Conservation (phyloP, 2,797 vertebrate species). For the Sciurus vulgaris region DNA sequence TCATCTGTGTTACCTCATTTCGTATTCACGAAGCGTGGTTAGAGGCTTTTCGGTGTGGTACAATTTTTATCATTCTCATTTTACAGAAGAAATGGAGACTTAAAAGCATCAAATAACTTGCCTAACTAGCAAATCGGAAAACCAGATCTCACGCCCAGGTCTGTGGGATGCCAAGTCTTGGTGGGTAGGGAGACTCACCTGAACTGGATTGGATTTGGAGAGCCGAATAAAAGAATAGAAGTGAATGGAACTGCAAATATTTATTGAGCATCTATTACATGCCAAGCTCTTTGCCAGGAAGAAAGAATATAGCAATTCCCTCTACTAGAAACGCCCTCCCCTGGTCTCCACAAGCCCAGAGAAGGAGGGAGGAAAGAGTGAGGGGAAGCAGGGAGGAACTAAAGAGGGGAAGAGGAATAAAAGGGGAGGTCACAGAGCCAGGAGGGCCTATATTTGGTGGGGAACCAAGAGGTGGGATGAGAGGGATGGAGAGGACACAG, state of each 20-base stretch:
- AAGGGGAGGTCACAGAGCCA: background rate
- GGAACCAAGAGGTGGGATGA: background rate
- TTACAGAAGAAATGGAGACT: conserved; percentile 16
- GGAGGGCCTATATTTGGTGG: background rate
- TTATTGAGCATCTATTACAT: background rate
- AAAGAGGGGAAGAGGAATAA: background rate
- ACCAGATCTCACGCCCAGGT: background rate
- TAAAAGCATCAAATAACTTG: background rate
- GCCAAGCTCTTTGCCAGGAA: background rate
- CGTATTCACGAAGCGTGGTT: background rate
- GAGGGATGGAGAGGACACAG: background rate
- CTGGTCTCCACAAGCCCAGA: background rate
- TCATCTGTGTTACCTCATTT: background rate
- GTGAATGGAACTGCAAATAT: background rate
- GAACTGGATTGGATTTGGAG: background rate
- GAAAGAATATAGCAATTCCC: background rate
- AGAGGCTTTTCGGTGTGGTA: background rate
- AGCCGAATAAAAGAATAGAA: background rate
- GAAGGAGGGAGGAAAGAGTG: background rate
- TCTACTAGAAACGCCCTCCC: background rate
- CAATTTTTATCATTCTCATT: background rate
- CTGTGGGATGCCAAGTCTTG: background rate
- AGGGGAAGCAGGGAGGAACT: background rate
- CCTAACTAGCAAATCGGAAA: background rate
- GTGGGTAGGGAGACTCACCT: background rate